Percentiles rank a stretch among this genome's conserved stretches.
These are phyloP conservation scores for Stenotaenia linearis DNA, from an alignment of 2,888 invertebrate species.

Conservation along the genomic window DNA sequence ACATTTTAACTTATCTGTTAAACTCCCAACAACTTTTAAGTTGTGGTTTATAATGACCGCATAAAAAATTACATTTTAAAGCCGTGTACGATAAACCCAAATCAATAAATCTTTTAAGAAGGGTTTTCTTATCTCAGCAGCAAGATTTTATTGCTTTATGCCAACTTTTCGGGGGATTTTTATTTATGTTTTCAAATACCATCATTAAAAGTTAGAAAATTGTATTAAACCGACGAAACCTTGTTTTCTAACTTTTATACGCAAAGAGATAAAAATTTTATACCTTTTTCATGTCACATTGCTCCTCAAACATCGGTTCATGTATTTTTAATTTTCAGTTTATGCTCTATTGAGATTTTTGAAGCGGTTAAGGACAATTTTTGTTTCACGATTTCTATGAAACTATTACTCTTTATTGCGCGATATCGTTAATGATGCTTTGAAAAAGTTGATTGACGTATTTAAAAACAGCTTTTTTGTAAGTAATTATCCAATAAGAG, in stretches of 20 bases:
- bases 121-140: not conserved
- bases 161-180: not conserved
- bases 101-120: not conserved
- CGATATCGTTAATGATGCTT: not conserved
- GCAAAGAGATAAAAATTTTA: not conserved
- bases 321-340: not conserved
- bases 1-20: slow-evolving; percentile 15
- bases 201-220: not conserved
- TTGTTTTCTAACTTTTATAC: not conserved
- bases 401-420: not conserved
- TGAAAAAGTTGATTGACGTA: not conserved
- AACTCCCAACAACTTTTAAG: not conserved
- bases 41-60: not conserved
- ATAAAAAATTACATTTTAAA: not conserved
- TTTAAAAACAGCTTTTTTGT: not conserved
- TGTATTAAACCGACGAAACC: not conserved
- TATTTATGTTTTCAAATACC: not conserved
- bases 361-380: not conserved
- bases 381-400: not conserved
- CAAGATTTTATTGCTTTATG: not conserved
- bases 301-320: not conserved
- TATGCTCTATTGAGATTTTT: not conserved
- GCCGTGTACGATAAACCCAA: not conserved
- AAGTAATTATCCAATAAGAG: not conserved
- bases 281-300: not conserved